phyloP scores from a whole-genome alignment of 2,797 vertebrate species.

The Anabas testudineus region DNA sequence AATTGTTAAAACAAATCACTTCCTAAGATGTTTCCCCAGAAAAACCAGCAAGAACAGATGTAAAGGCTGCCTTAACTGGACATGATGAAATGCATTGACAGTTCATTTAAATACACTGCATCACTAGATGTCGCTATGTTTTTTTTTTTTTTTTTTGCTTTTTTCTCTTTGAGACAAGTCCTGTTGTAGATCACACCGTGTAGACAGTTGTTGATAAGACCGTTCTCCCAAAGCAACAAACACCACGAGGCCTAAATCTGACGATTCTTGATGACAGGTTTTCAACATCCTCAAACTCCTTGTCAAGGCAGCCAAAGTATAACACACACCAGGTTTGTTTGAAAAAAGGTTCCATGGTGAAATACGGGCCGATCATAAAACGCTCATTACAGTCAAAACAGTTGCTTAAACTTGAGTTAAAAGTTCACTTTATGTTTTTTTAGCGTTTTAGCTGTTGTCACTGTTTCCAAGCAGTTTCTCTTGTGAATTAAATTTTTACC shows the following conservation, averaged over 20 bases:
- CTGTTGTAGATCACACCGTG: constrained; percentile 46
- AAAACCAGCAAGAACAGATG: neutral
- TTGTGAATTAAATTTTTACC: neutral
- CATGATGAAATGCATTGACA: neutral
- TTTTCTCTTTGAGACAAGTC: neutral
- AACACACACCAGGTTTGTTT: constrained; percentile 60
- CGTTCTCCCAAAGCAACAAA: constrained; percentile 53
- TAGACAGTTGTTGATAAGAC: constrained; percentile 72
- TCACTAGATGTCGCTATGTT: neutral
- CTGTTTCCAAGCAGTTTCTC: neutral
- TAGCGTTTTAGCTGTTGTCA: neutral
- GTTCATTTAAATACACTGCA: neutral
- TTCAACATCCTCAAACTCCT: constrained; percentile 59
- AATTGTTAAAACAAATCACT: neutral
- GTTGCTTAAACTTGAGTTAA: neutral
- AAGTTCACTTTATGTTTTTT: neutral
- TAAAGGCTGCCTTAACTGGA: neutral
- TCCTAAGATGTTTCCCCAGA: neutral
- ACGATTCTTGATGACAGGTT: constrained; percentile 68
- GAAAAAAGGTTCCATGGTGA: constrained; percentile 25
- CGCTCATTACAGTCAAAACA: neutral
- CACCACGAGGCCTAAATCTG: constrained; percentile 34
- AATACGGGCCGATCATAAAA: neutral
- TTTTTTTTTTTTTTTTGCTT: neutral
- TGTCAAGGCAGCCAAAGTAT: constrained; percentile 34